Evolutionary conservation across 2,888 invertebrate genomes (phyloP), one percentile per base, ranked within the genome.

Genomic region (Chrysolina haemoptera): DNA sequence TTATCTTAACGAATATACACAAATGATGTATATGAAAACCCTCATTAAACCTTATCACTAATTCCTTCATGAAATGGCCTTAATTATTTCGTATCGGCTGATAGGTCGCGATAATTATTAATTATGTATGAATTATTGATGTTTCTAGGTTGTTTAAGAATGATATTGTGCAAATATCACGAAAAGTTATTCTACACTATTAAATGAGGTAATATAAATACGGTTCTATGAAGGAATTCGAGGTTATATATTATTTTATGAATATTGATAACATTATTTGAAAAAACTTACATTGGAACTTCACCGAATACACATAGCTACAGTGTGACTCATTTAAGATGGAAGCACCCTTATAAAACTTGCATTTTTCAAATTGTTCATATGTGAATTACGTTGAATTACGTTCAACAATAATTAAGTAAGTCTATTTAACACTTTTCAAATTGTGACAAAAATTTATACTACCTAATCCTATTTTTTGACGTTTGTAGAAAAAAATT

Each of bases 81-180:
- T 72, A 72, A 69, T 73, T 72, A 73, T 65, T 22, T 46, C 22
- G 41, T 75, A 72, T 73, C 74, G 62, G 67, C 71, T 62, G 70
- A 53, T 66, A 68, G 20, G 55, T 71, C 46, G 66, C 71, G 75
- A 77, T 77, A 75, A 74, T 72, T 68, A 66, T 76, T 81, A 79
- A 81, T 80, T 78, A 74, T 73, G 35, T 72, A 73, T 79, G 79
- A 79, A 80, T 80, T 79, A 79, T 81, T 81, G 80, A 79, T 78
- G 74, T 76, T 62, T 53, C 68, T 62, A 67, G 67, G 40, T 66
- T 50, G 35, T 53, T 68, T n/a, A 62, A 62, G 27, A 55, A 55
- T 14, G 22, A 35, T 62, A 65, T 62, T 43, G 67, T 41, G 67
- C 55, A 16, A 43, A 66, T 18, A 46, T 66, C 18, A 66, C 48